Percentiles rank a stretch among this genome's conserved stretches.
Conservation (phyloP, 1,140 invertebrate species). For the Ericerus pela region DNA sequence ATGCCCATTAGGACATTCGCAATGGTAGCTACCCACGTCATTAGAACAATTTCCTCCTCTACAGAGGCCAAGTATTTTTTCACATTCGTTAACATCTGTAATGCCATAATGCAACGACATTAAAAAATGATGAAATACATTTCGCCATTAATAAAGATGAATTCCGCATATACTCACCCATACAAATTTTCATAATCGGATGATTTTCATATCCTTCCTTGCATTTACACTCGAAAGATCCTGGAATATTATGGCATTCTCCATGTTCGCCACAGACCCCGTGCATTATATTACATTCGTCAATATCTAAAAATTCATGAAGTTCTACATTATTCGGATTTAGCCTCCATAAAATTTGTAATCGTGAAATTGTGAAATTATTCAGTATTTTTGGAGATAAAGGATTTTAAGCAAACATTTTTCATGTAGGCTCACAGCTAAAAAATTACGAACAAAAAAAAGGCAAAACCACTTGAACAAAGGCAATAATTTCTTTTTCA, state of each 20-base stretch:
- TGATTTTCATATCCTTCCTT: conserved; percentile 56
- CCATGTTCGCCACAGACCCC: conserved; percentile 64
- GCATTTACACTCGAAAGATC: conserved; percentile 68
- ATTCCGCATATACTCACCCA: conserved; percentile 40
- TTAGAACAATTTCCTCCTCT: conserved; percentile 52
- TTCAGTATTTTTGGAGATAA: too few species aligned
- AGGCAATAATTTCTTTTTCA: not conserved
- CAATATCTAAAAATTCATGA: conserved; percentile 61
- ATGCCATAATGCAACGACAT: not conserved
- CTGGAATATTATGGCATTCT: conserved; percentile 64
- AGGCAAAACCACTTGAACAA: too few species aligned
- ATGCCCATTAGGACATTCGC: conserved; percentile 55
- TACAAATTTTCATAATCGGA: conserved; percentile 66
- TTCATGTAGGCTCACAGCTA: too few species aligned
- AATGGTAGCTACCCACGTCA: conserved; percentile 49
- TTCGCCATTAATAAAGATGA: too few species aligned
- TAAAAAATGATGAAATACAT: conserved; percentile 1
- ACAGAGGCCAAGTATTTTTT: conserved; percentile 49
- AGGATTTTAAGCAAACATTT: too few species aligned
- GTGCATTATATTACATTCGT: conserved; percentile 73
- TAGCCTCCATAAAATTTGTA: too few species aligned
- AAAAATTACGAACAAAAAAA: too few species aligned
- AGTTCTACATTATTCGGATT: too few species aligned
- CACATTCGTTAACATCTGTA: conserved; percentile 71
- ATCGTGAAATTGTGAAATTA: too few species aligned